These are phyloP conservation scores for Agonopterix alstromeriana DNA, from an alignment of 2,888 invertebrate genomes.

Conservation along the genomic window DNA sequence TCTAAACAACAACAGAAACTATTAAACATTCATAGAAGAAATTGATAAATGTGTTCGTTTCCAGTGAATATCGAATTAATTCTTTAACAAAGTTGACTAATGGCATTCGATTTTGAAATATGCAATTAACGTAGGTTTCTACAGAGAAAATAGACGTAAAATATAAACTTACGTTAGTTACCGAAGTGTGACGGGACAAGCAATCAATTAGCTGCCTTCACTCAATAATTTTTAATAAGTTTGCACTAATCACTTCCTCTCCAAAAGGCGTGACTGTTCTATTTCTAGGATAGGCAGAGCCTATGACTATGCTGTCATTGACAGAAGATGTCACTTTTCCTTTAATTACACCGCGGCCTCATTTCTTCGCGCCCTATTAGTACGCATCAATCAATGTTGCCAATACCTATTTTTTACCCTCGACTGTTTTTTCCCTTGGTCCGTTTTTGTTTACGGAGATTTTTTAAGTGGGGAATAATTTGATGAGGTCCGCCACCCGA, in stretches of 20 bases:
- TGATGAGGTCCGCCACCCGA: constrained; percentile 76
- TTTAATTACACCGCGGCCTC: constrained; percentile 72
- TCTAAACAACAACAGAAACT: no score
- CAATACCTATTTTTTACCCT: constrained; percentile 74
- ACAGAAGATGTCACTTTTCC: constrained; percentile 74
- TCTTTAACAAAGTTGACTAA: constrained; percentile 4
- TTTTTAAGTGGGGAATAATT: constrained; percentile 76
- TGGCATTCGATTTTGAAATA: constrained; percentile 6
- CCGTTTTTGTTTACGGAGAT: constrained; percentile 74
- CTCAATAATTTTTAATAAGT: constrained; percentile 75
- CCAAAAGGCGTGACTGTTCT: constrained; percentile 69
- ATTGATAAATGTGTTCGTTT: constrained; percentile 5
- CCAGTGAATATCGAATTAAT: constrained; percentile 3
- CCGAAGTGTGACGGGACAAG: constrained; percentile 37
- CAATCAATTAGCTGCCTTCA: constrained; percentile 70
- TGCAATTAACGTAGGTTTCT: constrained; percentile 5
- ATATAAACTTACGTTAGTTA: constrained; percentile 19
- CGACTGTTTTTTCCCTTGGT: constrained; percentile 60
- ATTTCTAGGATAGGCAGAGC: constrained; percentile 42
- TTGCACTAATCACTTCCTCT: constrained; percentile 72
- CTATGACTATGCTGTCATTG: constrained; percentile 53
- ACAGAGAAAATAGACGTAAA: constrained; percentile 26
- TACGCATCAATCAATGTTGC: constrained; percentile 77
- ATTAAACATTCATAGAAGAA: constrained; percentile 3
- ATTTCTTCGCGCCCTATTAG: constrained; percentile 77